Evolutionary conservation across 2,113 vertebrate genomes (phyloP), one percentile per base, ranked within the genome.

Genomic region (Triplophysa rosa): DNA sequence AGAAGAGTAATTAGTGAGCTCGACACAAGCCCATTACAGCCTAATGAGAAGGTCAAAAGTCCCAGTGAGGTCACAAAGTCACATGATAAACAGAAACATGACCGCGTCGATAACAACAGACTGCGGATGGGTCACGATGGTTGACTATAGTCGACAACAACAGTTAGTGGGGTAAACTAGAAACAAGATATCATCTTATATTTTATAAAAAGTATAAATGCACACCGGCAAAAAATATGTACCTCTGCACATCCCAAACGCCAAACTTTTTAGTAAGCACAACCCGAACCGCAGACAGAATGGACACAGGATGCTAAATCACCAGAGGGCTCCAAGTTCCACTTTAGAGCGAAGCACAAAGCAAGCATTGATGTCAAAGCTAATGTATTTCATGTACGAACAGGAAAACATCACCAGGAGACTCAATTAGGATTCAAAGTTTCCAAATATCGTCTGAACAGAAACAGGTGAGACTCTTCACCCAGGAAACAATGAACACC

Each of bases 321-420:
- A 71, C 42, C 29, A 65, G 42, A 58, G 67, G 66, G 54, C 49
- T 76, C 29, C 2, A 33, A 62, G 66, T 37, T 67, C 72, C 66
- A 56, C 23, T 81, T 65, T 40, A 54, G 14, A 65, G 67, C 33
- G 7, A 58, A 37, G 33, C 64, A 77, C 74, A 82, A 82, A 33
- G 74, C 8, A 1, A 64, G 67, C 33, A 77, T 54, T 74, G 79
- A 73, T 74, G 66, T 70, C 73, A 52, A 56, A 19, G 67, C 59
- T 68, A 42, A 77, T 59, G 19, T 52, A 56, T 63, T 68, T 45
- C 73, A 70, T 63, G 66, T 61, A 49, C n/a, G 73, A 72, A 77
- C 17, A 16, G 67, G 16, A 82, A 64, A 77, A 77, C 40, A 65
- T 10, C 73, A 71, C 59, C 72, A 63, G 40, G 72, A 63, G 72